Conservation (phyloP, 2,888 invertebrate species). For the Buathra laborator region DNA sequence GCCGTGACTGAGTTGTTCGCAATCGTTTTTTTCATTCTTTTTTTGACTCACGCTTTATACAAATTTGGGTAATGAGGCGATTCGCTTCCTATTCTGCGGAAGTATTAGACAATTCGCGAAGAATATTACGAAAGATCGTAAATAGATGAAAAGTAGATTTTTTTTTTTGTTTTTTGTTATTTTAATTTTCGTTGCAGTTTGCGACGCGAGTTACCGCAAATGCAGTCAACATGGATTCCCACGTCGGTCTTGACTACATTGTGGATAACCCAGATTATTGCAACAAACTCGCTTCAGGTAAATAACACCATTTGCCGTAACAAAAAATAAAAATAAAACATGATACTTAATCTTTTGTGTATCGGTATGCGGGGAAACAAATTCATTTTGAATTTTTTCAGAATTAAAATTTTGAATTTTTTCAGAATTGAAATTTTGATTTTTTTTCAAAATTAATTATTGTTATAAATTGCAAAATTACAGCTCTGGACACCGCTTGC, state of each 20-base stretch:
- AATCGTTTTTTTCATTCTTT: slow-evolving; percentile 16
- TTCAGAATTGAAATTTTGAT: not conserved
- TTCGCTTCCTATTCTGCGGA: slow-evolving; percentile 23
- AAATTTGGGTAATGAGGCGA: slow-evolving; percentile 53
- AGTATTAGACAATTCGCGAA: slow-evolving; percentile 32
- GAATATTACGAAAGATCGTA: slow-evolving; percentile 5
- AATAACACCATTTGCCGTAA: slow-evolving; percentile 65
- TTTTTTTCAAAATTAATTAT: not conserved
- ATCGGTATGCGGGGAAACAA: not conserved
- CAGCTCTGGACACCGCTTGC: slow-evolving; percentile 96
- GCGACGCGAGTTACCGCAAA: slow-evolving; percentile 76
- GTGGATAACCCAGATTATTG: slow-evolving; percentile 97
- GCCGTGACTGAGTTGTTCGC: slow-evolving; percentile 55
- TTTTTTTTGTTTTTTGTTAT: slow-evolving; percentile 2
- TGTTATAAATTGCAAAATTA: slow-evolving; percentile 82
- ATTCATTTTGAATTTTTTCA: not conserved
- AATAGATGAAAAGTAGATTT: not conserved
- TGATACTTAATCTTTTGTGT: slow-evolving; percentile 2
- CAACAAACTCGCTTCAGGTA: slow-evolving; percentile 94
- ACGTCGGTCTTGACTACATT: slow-evolving; percentile 97
- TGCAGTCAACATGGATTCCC: slow-evolving; percentile 92
- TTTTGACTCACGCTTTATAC: slow-evolving; percentile 48
- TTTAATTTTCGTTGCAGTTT: slow-evolving; percentile 71
- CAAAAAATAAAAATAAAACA: not conserved
- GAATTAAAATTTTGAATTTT: not conserved